Conservation (phyloP, 2,888 invertebrate genomes). For the Drosophila kuntzei region DNA sequence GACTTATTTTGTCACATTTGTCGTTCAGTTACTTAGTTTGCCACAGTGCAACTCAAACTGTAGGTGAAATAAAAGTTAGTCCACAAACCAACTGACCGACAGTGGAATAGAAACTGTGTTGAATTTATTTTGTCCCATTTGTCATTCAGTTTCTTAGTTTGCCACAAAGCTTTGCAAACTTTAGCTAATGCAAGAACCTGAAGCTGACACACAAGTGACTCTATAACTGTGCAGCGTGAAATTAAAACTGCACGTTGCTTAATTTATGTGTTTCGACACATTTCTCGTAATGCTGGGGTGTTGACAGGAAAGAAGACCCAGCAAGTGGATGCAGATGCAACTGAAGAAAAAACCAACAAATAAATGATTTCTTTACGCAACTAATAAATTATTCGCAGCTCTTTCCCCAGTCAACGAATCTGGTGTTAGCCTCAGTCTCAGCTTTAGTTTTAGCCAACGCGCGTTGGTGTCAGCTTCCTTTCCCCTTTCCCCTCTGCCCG, state of each 20-base stretch:
- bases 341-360: conserved; percentile 33
- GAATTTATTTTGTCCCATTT: conserved; percentile 31
- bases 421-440: conserved; percentile 9
- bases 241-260: neutral
- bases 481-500: neutral
- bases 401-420: conserved; percentile 8
- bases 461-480: conserved; percentile 22
- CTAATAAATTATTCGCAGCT: conserved; percentile 75
- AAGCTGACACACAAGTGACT: neutral
- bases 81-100: neutral
- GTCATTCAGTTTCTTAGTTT: neutral
- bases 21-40: neutral
- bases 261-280: conserved; percentile 8
- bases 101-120: neutral
- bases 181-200: conserved; percentile 2
- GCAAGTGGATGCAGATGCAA: conserved; percentile 2
- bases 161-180: conserved; percentile 1
- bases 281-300: neutral
- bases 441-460: conserved; percentile 13
- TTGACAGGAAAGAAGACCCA: neutral
- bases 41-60: neutral
- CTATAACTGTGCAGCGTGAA: neutral
- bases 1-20: neutral
- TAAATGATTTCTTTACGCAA: conserved; percentile 75
- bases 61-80: neutral